A percentile compares a stretch with the other conserved stretches of the same genome.
Conservation (phyloP, 2,797 vertebrate genomes). For the Brachymystax lenok region DNA sequence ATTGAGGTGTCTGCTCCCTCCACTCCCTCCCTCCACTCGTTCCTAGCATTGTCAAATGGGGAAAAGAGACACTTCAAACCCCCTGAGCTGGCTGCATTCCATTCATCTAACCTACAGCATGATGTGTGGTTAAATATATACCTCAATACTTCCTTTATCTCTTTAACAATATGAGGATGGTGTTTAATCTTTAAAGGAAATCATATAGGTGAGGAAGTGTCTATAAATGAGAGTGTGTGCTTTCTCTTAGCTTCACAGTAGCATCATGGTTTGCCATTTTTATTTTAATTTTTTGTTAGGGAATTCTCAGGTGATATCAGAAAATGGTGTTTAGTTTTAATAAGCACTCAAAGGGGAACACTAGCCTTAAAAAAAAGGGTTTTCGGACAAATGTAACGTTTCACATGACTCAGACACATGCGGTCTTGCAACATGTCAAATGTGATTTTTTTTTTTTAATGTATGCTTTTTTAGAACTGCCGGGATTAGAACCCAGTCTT, state of each 20-base stretch:
- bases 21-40: background rate
- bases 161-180: constrained; percentile 11
- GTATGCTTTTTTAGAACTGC: too few species aligned
- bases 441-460: too few species aligned
- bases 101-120: constrained; percentile 4
- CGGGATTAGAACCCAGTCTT: too few species aligned
- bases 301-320: constrained; percentile 41
- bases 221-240: background rate
- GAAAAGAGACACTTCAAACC: constrained; percentile 50
- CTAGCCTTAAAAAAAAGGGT: background rate
- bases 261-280: background rate
- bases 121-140: constrained; percentile 4
- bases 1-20: constrained; percentile 18
- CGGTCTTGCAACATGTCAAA: too few species aligned
- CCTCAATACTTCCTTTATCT: constrained; percentile 2
- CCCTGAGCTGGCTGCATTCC: constrained; percentile 37
- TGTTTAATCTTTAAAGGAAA: background rate
- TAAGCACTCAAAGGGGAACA: background rate
- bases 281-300: background rate
- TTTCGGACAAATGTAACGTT: too few species aligned
- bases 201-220: background rate
- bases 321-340: background rate
- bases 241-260: background rate
- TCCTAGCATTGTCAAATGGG: constrained; percentile 37
- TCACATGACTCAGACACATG: too few species aligned